Conservation (phyloP, 2,797 vertebrate species). For the Propithecus perrieri region DNA sequence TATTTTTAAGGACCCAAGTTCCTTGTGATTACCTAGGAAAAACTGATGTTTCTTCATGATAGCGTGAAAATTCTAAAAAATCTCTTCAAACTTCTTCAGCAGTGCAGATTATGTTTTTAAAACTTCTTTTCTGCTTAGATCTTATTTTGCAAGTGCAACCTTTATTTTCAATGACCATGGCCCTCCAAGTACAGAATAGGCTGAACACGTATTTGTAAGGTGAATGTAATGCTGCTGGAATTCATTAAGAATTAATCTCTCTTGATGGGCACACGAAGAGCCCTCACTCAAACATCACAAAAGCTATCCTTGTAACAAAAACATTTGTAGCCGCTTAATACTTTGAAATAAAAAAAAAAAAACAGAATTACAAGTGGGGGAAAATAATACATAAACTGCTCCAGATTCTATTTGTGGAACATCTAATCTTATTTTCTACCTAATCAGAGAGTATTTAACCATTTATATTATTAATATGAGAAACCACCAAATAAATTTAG, state of each 20-base stretch:
- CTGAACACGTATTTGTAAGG: background rate
- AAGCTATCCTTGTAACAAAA: too few relatives aligned
- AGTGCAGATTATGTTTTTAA: background rate
- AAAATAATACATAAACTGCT: background rate
- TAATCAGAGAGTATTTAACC: background rate
- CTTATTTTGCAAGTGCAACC: background rate
- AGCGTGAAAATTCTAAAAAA: background rate
- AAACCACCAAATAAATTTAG: background rate
- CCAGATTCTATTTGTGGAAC: background rate
- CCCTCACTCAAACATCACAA: too few relatives aligned
- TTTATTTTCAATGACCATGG: background rate
- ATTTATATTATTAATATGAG: background rate
- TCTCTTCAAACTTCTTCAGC: background rate
- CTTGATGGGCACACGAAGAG: too few relatives aligned
- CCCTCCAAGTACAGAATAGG: background rate
- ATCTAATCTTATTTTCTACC: conserved; percentile 1
- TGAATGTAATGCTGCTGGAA: background rate
- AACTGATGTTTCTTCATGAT: background rate
- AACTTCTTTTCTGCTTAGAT: background rate
- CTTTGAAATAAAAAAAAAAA: too few relatives aligned
- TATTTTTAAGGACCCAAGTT: background rate
- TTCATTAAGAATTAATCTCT: background rate
- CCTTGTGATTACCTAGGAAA: background rate
- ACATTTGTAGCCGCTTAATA: too few relatives aligned
- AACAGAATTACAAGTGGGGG: background rate